Evolutionary conservation across 1,140 invertebrate species (phyloP), one percentile per base, ranked within the genome.

Genomic region (Oryctes rhinoceros): DNA sequence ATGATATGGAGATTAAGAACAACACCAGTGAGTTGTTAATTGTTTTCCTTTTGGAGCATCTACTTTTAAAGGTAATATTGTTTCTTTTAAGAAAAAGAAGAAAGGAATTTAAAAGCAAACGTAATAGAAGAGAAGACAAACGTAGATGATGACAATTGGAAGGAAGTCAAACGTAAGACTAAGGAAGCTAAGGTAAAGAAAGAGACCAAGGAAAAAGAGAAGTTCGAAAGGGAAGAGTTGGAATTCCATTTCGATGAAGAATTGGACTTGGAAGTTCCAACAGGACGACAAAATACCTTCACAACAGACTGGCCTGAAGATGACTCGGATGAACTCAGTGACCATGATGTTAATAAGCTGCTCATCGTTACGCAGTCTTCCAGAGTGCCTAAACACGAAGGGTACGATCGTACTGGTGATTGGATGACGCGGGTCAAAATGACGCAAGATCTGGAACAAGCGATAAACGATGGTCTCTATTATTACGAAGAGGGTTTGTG

Each of bases 161-260:
- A 78, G 24, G 85, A 87, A 83, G 86, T 87, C 4, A 86, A 85
- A 76, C 81, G 86, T 44, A 86, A 86, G 82, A 84, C 82, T 71
- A 83, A 83, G 65, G 85, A 90, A 87, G 88, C 87, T 49, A 87
- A 85, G 79, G 86, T 87, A 4, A 86, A 85, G 76, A 84, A 86
- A 83, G 80, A 88, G 86, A 82, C 81, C 80, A 80, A 89, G 88
- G 78, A 74, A 49, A 85, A 85, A 79, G 80, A 77, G 53, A 80
- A 80, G 37, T 53, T 82, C 59, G 91, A 93, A 87, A 91, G 93
- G 80, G 96, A 97, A 88, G 97, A 99, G 87, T 88, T 99, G 79
- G 96, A 98, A 87, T 99, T 99, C 89, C 95, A 98, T 89, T 98
- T 99, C 89, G 98, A 99, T 87, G 97, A 99, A 89, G 98, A 99